phyloP scores from a whole-genome alignment of 2,888 invertebrate species.

The Ceriagrion tenellum region DNA sequence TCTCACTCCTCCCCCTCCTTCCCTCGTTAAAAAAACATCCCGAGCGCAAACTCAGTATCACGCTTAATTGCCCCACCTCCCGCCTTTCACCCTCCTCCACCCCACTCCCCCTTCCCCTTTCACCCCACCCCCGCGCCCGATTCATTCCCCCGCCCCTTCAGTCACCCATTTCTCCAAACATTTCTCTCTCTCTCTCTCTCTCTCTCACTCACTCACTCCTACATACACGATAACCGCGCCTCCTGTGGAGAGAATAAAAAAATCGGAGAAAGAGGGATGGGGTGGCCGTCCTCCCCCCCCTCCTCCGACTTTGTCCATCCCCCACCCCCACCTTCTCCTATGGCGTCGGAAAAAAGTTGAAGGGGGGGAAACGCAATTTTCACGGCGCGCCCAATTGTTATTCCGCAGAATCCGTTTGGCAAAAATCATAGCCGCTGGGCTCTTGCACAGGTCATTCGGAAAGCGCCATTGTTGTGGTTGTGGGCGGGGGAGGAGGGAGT shows the following conservation, averaged over 20 bases:
- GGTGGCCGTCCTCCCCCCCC: neutral
- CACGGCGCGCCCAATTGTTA: slow-evolving; percentile 45
- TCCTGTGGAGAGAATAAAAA: no score
- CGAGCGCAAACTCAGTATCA: no score
- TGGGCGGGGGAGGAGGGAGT: neutral
- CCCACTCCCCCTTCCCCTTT: no score
- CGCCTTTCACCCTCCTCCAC: neutral
- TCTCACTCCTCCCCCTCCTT: neutral
- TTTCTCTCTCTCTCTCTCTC: neutral
- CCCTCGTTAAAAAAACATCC: slow-evolving; percentile 2
- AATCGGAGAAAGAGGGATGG: no score
- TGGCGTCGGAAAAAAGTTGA: slow-evolving; percentile 40
- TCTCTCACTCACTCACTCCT: neutral
- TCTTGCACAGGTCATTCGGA: slow-evolving; percentile 33
- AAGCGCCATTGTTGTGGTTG: slow-evolving; percentile 48
- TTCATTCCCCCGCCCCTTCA: neutral
- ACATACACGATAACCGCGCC: no score
- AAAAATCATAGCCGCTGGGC: slow-evolving; percentile 40
- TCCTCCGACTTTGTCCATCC: no score
- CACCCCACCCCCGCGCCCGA: neutral
- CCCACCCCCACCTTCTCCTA: neutral
- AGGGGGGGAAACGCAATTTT: slow-evolving; percentile 32
- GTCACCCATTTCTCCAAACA: neutral
- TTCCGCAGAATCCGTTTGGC: slow-evolving; percentile 47
- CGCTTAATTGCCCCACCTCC: neutral